Evolutionary conservation across 1,140 invertebrate species (phyloP).

Genomic region (Popillia japonica): DNA sequence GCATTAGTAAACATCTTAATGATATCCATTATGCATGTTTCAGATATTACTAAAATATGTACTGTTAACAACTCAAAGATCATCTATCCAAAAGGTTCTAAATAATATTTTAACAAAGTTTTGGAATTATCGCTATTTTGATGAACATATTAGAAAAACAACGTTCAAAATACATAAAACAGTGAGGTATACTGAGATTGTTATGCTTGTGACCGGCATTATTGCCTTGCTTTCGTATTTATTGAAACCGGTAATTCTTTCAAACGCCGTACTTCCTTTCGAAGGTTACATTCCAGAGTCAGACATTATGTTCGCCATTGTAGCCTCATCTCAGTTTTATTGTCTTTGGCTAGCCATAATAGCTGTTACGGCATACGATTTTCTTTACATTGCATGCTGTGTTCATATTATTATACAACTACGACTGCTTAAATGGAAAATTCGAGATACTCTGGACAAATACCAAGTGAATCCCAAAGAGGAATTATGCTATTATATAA

Average conservation of each 20-base stretch:
- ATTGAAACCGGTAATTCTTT: no score
- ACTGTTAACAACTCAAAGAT: neutral
- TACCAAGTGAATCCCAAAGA: neutral
- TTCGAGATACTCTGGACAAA: neutral
- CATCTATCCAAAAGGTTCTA: neutral
- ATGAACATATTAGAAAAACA: neutral
- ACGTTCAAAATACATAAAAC: no score
- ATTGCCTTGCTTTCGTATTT: no score
- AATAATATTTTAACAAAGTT: neutral
- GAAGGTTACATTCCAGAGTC: neutral
- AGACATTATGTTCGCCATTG: neutral
- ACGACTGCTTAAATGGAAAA: neutral
- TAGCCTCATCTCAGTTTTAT: neutral
- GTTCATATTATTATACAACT: neutral
- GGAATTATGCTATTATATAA: no score
- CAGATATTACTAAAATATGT: constrained; percentile 1
- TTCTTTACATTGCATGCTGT: neutral
- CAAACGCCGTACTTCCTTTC: neutral
- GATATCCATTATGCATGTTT: neutral
- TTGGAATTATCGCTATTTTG: neutral
- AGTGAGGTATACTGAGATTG: no score
- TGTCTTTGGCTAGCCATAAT: no score
- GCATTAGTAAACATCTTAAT: neutral
- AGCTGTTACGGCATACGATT: no score
- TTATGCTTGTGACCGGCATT: no score